Percentiles rank a stretch among this genome's conserved stretches.
These are phyloP conservation scores for Ormyrus labotus DNA, from an alignment of 2,888 invertebrate species.

Conservation along the genomic window DNA sequence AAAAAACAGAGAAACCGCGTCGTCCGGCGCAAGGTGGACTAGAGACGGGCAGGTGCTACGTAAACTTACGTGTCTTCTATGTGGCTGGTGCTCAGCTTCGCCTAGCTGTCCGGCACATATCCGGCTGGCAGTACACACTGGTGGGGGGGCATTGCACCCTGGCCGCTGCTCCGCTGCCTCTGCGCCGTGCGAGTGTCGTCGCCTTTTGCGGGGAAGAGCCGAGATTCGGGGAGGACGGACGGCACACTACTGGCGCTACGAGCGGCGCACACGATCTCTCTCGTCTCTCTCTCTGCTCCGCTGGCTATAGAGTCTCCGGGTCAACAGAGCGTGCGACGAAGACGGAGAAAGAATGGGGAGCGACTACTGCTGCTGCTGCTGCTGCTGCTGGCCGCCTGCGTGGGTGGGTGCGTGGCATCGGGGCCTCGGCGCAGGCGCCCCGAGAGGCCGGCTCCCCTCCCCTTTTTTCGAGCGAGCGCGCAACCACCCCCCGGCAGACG, in stretches of 20 bases:
- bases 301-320: slow-evolving; percentile 52
- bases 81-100: no score
- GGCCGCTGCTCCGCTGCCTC: no score
- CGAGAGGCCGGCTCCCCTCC: not conserved
- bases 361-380: not conserved
- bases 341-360: slow-evolving; percentile 14
- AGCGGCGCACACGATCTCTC: no score
- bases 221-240: not conserved
- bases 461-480: slow-evolving; percentile 64
- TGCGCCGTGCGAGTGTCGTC: no score
- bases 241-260: slow-evolving; percentile 1
- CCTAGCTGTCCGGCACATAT: no score
- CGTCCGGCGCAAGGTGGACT: no score
- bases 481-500: not conserved
- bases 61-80: no score
- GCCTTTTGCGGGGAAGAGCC: no score
- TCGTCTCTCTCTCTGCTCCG: not conserved
- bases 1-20: no score
- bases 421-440: slow-evolving; percentile 74
- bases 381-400: slow-evolving; percentile 61
- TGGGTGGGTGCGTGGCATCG: slow-evolving; percentile 65
- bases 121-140: no score
- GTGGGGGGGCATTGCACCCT: no score
- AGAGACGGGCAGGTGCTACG: no score
- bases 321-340: slow-evolving; percentile 55